Base-by-base conservation (phyloP, 2,113 vertebrate genomes). In the Ictidomys tridecemlineatus region DNA sequence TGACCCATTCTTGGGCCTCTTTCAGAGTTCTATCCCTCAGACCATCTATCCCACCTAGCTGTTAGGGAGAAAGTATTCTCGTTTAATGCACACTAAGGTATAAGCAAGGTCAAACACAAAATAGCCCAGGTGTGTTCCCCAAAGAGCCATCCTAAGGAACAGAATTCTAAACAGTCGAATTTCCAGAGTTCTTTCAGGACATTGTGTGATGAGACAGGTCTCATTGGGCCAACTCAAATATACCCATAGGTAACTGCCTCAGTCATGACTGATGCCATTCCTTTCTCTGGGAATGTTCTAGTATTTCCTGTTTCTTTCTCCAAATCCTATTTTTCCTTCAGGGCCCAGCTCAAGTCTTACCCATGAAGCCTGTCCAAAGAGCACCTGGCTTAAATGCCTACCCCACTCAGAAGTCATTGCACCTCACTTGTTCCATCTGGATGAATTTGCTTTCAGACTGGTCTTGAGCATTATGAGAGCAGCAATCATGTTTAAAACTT, bases 141-240 rank as follows among this genome's bases (percentile, higher is more conserved):
- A 82, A 95, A 86, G 77, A 34, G 56, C 74, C 77, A 87, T 94
- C 77, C 73, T 91, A 93, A 96, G 83, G 85, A 97, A 91, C 56
- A 91, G 85, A 93, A 94, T 91, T 91, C 96, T 96, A 94, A 97
- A 91, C 78, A 88, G 87, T 96, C 89, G 85, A 76, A 95, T 96
- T 96, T 95, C 93, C 96, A 95, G 89, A 96, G 87, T 94, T 96
- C 91, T 96, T 97, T 92, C 4, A 0, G 79, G 87, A 69, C 16
- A 26, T 92, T 92, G 74, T 89, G 63, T 96, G 95, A 91, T 96
- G 94, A 97, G 91, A 93, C 88, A 95, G 87, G 84, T 67, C 90
- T 93, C 91, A 85, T 12, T 82, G 69, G 82, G 82, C 88, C 95
- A 97, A 91, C 77, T 92, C 91, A 97, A 97, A 96, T 96, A 96